These are phyloP conservation scores for Drosophila orena DNA, from an alignment of 1,140 invertebrate species.

Conservation along the genomic window DNA sequence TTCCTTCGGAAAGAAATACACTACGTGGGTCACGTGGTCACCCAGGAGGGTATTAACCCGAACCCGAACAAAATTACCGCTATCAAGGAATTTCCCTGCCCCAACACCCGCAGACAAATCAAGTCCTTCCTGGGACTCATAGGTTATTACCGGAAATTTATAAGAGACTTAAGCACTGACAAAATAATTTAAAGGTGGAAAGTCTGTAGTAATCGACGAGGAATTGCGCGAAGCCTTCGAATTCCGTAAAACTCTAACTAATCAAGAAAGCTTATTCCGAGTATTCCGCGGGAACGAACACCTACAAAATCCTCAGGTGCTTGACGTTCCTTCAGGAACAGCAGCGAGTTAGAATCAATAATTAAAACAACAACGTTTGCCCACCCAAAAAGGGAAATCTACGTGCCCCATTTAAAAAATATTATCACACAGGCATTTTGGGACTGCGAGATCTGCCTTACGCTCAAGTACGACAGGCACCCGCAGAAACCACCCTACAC, in stretches of 20 bases:
- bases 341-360: too few relatives aligned
- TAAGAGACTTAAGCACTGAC: too few relatives aligned
- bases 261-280: constrained; percentile 3
- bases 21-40: neutral
- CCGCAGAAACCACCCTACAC: neutral
- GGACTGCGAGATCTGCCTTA: too few relatives aligned
- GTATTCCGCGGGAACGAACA: neutral
- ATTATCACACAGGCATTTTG: too few relatives aligned
- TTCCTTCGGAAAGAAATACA: too few relatives aligned
- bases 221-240: neutral
- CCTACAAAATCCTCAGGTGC: neutral
- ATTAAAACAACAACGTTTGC: neutral
- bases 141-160: too few relatives aligned
- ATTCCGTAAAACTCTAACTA: too few relatives aligned
- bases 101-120: constrained; percentile 4
- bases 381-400: neutral
- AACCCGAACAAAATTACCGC: neutral
- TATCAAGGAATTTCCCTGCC: constrained; percentile 10
- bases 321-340: neutral
- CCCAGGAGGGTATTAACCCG: neutral
- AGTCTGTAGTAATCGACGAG: too few relatives aligned
- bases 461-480: too few relatives aligned
- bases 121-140: neutral
- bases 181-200: too few relatives aligned
- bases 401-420: too few relatives aligned